Percentiles rank a stretch among this genome's conserved stretches.
Evolutionary conservation across 2,113 vertebrate genomes (phyloP).

Genomic region (Misgurnus mizolepis): DNA sequence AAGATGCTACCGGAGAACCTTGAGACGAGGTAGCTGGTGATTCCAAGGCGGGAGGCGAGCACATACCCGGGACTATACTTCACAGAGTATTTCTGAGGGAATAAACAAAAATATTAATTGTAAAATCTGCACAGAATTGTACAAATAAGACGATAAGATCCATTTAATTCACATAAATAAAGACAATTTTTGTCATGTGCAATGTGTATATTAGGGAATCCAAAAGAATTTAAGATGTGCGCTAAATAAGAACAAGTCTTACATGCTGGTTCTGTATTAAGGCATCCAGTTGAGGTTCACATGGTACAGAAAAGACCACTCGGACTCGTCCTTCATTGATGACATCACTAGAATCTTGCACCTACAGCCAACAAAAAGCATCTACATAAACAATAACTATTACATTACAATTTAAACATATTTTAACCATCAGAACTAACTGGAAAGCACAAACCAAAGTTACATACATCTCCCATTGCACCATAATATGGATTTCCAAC

Average conservation of each 20-base stretch:
- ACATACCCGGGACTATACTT: conserved; percentile 95
- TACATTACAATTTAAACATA: not conserved
- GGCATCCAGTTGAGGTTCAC: conserved; percentile 89
- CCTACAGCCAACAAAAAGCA: conserved; percentile 68
- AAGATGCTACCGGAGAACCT: conserved; percentile 98
- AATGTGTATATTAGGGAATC: not conserved
- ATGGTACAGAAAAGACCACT: conserved; percentile 90
- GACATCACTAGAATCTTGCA: conserved; percentile 92
- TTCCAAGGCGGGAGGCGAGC: conserved; percentile 91
- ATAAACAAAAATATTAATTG: not conserved
- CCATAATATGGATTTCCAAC: conserved; percentile 94
- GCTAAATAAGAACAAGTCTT: conserved; percentile 63
- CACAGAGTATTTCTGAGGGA: conserved; percentile 91
- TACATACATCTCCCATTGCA: conserved; percentile 90
- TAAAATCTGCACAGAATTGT: not conserved
- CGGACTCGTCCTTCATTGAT: conserved; percentile 90
- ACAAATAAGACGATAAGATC: not conserved
- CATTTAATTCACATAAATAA: too few relatives aligned
- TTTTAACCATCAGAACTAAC: not conserved
- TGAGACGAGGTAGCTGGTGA: conserved; percentile 96
- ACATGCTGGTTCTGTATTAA: conserved; percentile 98
- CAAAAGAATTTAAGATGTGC: not conserved
- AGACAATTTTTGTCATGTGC: not conserved
- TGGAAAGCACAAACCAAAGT: not conserved
- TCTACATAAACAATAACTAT: not conserved